Conservation (phyloP, 2,113 vertebrate species). For the Chaetorhynchus papuensis region DNA sequence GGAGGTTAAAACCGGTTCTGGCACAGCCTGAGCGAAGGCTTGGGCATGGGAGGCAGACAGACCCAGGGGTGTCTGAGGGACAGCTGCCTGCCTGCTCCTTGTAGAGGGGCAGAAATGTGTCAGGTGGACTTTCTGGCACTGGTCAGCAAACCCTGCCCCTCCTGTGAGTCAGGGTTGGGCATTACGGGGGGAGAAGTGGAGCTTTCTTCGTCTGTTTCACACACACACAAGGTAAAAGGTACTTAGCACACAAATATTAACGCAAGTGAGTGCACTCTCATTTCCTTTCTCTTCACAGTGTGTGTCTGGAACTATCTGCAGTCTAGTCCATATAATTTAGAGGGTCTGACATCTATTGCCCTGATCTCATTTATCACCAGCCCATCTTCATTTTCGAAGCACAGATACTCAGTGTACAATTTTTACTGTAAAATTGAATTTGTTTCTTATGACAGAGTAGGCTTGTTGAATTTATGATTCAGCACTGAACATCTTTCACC, state of each 20-base stretch:
- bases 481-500: constrained; percentile 28
- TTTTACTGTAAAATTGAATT: constrained; percentile 49
- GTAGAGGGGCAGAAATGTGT: neutral
- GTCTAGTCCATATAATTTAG: neutral
- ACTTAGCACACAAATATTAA: neutral
- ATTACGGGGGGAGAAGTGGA: neutral
- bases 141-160: neutral
- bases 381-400: neutral
- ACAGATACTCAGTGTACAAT: constrained; percentile 1
- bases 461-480: constrained; percentile 44
- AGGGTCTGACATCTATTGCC: neutral
- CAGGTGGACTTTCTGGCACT: neutral
- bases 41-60: neutral
- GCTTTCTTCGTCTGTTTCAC: neutral
- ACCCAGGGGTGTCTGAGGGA: no score
- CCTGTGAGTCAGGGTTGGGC: rapidly evolving
- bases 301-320: neutral
- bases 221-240: neutral
- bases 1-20: neutral
- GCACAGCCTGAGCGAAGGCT: neutral
- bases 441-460: constrained; percentile 35
- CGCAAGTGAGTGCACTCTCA: neutral
- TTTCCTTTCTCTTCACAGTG: neutral
- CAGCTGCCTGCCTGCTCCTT: neutral
- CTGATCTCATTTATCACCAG: constrained; percentile 32